Percentiles rank a stretch among this genome's conserved stretches.
Evolutionary conservation across 2,113 vertebrate species (phyloP).

Genomic region (Terrapene triunguis): DNA sequence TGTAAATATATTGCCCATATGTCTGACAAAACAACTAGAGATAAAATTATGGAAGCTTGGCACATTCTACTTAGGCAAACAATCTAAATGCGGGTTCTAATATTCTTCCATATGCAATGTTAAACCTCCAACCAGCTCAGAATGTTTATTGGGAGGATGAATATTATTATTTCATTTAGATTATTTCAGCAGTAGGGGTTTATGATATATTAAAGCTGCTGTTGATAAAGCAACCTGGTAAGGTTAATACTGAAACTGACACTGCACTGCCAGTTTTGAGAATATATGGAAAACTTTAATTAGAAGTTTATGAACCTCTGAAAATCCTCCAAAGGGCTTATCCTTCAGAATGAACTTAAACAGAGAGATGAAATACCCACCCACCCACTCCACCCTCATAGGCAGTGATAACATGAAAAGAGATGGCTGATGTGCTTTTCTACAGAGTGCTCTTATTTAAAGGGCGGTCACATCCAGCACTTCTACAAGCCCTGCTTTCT

Average conservation of each 20-base stretch:
- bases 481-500: constrained; percentile 12
- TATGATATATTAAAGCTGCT: constrained; percentile 69
- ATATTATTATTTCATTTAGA: constrained; percentile 77
- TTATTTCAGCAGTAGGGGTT: constrained; percentile 80
- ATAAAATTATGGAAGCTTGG: constrained; percentile 66
- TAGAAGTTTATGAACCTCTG: constrained; percentile 79
- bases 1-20: constrained; percentile 45
- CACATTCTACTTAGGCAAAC: constrained; percentile 63
- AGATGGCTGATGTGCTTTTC: constrained; percentile 23
- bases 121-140: constrained; percentile 73
- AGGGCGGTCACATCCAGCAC: not conserved
- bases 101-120: constrained; percentile 63
- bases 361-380: constrained; percentile 48
- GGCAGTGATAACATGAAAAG: constrained; percentile 35
- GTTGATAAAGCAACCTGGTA: constrained; percentile 74
- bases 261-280: constrained; percentile 68
- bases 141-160: constrained; percentile 76
- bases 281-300: constrained; percentile 78
- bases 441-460: not conserved
- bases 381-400: not conserved
- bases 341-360: constrained; percentile 75
- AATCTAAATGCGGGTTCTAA: constrained; percentile 74
- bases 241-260: constrained; percentile 78
- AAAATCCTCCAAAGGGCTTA: constrained; percentile 77
- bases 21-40: constrained; percentile 56